These are phyloP conservation scores for Gobius niger DNA, from an alignment of 2,113 vertebrate genomes.

Conservation along the genomic window DNA sequence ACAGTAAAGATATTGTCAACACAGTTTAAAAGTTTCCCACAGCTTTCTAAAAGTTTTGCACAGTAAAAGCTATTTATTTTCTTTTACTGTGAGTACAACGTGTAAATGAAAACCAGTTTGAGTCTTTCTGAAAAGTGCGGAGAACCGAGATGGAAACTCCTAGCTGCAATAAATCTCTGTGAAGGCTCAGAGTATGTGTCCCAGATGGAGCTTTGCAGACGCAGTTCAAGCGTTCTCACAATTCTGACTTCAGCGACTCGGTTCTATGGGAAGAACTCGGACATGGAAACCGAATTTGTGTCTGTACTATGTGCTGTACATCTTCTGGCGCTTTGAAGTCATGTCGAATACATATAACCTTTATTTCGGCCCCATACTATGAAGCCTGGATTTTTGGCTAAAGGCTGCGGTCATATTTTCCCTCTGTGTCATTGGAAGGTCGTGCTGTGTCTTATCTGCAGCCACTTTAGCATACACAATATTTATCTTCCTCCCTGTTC, in stretches of 20 bases:
- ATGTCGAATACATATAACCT: background rate
- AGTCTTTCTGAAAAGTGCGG: conserved; percentile 22
- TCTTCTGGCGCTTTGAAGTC: background rate
- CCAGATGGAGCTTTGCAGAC: conserved; percentile 47
- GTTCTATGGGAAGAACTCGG: conserved; percentile 30
- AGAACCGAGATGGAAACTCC: conserved; percentile 54
- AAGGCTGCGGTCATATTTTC: conserved; percentile 10
- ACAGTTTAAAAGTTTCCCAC: background rate
- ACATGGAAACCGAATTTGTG: conserved; percentile 24
- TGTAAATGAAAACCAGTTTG: conserved; percentile 38
- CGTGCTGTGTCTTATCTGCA: conserved; percentile 41
- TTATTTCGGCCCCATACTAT: background rate
- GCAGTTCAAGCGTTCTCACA: conserved; percentile 29
- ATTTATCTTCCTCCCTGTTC: conserved; percentile 22
- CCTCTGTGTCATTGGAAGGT: conserved; percentile 22
- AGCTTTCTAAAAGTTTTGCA: background rate
- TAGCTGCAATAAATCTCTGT: conserved; percentile 54
- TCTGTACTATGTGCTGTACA: conserved; percentile 1
- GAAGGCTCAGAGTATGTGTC: conserved; percentile 59
- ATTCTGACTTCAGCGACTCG: conserved; percentile 16
- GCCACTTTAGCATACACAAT: conserved; percentile 21
- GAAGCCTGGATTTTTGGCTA: conserved; percentile 15
- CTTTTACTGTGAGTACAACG: conserved; percentile 25
- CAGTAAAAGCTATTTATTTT: background rate
- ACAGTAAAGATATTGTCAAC: background rate